Base-by-base conservation (phyloP, 2,797 vertebrate species). In the Numenius phaeopus region DNA sequence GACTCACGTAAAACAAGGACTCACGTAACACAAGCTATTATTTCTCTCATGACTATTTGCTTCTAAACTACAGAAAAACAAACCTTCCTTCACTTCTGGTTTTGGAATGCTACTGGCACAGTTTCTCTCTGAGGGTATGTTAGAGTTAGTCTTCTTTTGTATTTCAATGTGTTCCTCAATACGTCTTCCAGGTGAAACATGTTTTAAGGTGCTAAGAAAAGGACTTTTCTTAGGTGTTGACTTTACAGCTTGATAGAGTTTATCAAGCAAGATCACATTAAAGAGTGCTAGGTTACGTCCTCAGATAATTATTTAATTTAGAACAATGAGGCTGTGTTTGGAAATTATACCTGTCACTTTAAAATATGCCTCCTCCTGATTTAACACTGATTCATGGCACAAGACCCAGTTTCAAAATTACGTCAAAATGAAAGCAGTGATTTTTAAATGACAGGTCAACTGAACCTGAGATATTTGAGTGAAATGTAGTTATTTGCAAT, bases 231-330 rank as follows among this genome's bases (percentile, higher is more conserved):
- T 72, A 58, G 32, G 21, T 72, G 37, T 81, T 84, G 76, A 61
- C 75, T 91, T 95, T 65, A 30, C 6, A n/a, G 20, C 30, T 50
- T 82, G 66, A 17, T 30, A 69, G 73, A 67, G 23, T 77, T 95
- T 92, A 90, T 93, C 40, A 84, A 66, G 64, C 24, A 82, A 76
- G 44, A 77, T 80, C 44, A 49, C 52, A n/a, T 30, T 71, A 94
- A 87, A 66, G n/a, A 90, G 24, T 72, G 27, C 18, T 89, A 50
- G 58, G 30, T 76, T 96, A 83, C 0, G 27, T 93, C 70, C 70
- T 87, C 46, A 90, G 34, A 87, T 49, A 94, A 94, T 91, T 91
- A 80, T 94, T 93, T 95, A 64, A 96, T 95, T 93, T 52, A 62
- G 62, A 96, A 94, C 86, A 96, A 89, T 83, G 44, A 92, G 32